A percentile compares a stretch with the other conserved stretches of the same genome.
These are phyloP conservation scores for Notospermus geniculatus DNA, from an alignment of 1,140 invertebrate species.

Conservation along the genomic window DNA sequence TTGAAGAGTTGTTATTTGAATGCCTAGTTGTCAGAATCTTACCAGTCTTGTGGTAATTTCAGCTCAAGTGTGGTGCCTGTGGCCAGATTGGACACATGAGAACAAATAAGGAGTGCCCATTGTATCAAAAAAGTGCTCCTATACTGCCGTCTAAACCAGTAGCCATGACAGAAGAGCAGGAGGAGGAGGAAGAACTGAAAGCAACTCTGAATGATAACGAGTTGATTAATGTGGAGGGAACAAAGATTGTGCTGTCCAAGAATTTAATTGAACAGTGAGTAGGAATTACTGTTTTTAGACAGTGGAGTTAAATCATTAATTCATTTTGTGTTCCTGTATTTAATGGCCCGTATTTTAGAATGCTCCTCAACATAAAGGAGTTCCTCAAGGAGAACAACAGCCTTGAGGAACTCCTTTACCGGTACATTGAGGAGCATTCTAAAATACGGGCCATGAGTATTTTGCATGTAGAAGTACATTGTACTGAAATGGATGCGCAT, in stretches of 20 bases:
- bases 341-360: no score
- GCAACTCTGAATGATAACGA: slow-evolving; percentile 20
- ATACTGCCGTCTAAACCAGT: slow-evolving; percentile 12
- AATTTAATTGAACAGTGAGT: slow-evolving; percentile 41
- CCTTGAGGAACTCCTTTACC: no score
- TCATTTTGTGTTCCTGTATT: no score
- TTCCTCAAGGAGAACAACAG: no score
- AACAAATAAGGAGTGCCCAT: slow-evolving; percentile 94
- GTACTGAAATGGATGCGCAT: no score
- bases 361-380: no score
- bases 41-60: slow-evolving; percentile 20
- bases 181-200: slow-evolving; percentile 66
- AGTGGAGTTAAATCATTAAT: slow-evolving; percentile 23
- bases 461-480: no score
- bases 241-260: slow-evolving; percentile 21
- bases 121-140: slow-evolving; percentile 64
- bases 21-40: neutral
- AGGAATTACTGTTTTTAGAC: slow-evolving; percentile 36
- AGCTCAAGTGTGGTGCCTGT: slow-evolving; percentile 92
- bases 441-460: no score
- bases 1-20: slow-evolving; percentile 12
- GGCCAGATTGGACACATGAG: slow-evolving; percentile 83
- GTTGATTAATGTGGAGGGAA: slow-evolving; percentile 28
- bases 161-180: slow-evolving; percentile 26
- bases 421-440: no score